Percentiles rank a stretch among this genome's conserved stretches.
phyloP scores from a whole-genome alignment of 1,140 invertebrate genomes.

The Cyclargus thomasi region DNA sequence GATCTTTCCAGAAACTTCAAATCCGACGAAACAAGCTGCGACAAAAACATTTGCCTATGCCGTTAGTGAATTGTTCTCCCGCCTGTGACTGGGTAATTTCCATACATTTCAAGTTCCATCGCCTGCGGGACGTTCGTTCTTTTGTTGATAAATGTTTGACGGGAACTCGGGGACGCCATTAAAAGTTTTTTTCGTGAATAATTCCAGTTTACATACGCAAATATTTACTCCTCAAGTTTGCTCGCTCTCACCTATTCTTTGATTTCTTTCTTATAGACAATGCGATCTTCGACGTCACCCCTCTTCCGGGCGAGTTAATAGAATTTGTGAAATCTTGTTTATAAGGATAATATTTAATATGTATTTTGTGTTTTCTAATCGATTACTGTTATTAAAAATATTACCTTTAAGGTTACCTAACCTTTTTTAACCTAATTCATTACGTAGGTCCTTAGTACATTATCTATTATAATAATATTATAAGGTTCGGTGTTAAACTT shows the following conservation, averaged over 20 bases:
- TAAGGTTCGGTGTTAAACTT: too few relatives aligned
- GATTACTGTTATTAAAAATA: too few relatives aligned
- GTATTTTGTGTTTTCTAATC: neutral
- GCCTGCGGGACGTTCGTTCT: slow-evolving; percentile 75
- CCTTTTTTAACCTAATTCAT: too few relatives aligned
- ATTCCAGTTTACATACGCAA: slow-evolving; percentile 75
- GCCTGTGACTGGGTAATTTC: slow-evolving; percentile 73
- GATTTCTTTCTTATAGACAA: slow-evolving; percentile 67
- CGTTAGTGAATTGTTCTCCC: slow-evolving; percentile 74
- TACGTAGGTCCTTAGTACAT: too few relatives aligned
- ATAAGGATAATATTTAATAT: neutral
- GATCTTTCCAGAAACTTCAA: slow-evolving; percentile 39
- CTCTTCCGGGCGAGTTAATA: slow-evolving; percentile 12
- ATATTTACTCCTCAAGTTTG: slow-evolving; percentile 72
- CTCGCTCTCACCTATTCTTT: slow-evolving; percentile 68
- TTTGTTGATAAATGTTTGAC: slow-evolving; percentile 76
- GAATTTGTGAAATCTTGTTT: slow-evolving; percentile 2
- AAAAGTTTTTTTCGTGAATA: slow-evolving; percentile 75
- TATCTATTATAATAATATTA: too few relatives aligned
- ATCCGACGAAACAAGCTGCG: slow-evolving; percentile 67
- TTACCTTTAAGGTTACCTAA: too few relatives aligned
- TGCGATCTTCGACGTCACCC: slow-evolving; percentile 47
- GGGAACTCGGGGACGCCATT: slow-evolving; percentile 74
- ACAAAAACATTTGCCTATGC: slow-evolving; percentile 74
- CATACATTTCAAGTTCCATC: slow-evolving; percentile 75